A percentile compares a stretch with the other conserved stretches of the same genome.
Evolutionary conservation across 1,140 invertebrate genomes (phyloP).

Genomic region (Holcopasites calliopsidis): DNA sequence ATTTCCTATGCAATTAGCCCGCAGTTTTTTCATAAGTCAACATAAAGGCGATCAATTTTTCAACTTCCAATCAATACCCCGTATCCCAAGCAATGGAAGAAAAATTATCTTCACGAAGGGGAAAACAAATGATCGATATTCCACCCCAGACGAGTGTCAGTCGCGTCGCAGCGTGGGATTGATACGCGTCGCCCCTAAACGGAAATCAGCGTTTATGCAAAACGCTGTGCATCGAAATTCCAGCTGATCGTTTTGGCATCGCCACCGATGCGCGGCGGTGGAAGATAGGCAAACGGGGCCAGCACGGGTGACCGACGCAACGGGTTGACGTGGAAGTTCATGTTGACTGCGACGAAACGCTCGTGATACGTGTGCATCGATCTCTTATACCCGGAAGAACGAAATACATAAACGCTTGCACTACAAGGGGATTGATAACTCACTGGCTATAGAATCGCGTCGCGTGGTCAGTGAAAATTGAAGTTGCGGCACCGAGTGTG

Average conservation of each 20-base stretch:
- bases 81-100: too few species aligned
- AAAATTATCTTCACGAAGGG: too few species aligned
- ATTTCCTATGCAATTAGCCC: too few species aligned
- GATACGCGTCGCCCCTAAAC: neutral
- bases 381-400: constrained; percentile 44
- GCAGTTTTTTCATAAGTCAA: too few species aligned
- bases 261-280: neutral
- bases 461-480: neutral
- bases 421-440: constrained; percentile 36
- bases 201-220: constrained; percentile 25
- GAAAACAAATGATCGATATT: too few species aligned
- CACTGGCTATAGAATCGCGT: neutral
- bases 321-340: constrained; percentile 16
- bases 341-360: neutral
- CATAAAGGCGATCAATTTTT: too few species aligned
- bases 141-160: neutral
- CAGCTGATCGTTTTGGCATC: constrained; percentile 19
- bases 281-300: neutral
- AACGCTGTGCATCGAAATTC: constrained; percentile 14
- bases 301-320: neutral
- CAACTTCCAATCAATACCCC: too few species aligned
- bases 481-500: too few species aligned
- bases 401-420: constrained; percentile 21
- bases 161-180: neutral
- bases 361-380: constrained; percentile 19